Evolutionary conservation across 2,888 invertebrate genomes (phyloP), one percentile per base, ranked within the genome.

Genomic region (Macrosiphum euphorbiae): DNA sequence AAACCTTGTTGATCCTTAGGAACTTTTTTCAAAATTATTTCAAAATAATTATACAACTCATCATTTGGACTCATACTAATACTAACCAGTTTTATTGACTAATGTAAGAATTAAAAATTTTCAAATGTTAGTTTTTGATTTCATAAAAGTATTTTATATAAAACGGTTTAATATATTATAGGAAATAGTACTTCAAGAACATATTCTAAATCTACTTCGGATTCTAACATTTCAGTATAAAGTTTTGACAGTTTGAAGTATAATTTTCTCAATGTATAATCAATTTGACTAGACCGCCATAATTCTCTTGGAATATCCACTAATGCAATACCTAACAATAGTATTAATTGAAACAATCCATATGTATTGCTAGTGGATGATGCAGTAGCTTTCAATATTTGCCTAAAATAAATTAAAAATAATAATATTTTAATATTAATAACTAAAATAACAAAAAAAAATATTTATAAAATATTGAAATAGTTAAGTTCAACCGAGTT

Each of bases 341-440:
- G 96, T 89, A 99, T 98, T 90, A 99, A 96, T 58, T 99, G 96
- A 96, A 99, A 99, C 92, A 99, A 96, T 94, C 99, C 99, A 99
- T 99, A 99, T 0, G 99, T 99, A 96, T 99, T 99, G 95, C 99
- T 99, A 5, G 99, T 99, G 35, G 99, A 99, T 8, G 99, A 99
- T 50, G 99, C 98, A 95, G 99, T 99, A 0, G 99, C 98, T 96
- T 99, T 99, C 61, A 99, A 96, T 96, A 99, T 98, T 94, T 97
- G 97, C 95, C 97, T 97, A 95, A 78, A 95, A 94, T 4, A 78
- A 92, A 88, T 44, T 35, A 52, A 58, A 3, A 88, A 78, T 11
- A 8, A 52, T 52, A 67, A 41, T 24, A 58, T 47, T 86, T 85
- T 50, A 52, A 44, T 88, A 50, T 16, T 47, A 41, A 85, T 61